Conservation (phyloP, 2,888 invertebrate species). For the Drosophila limbata region DNA sequence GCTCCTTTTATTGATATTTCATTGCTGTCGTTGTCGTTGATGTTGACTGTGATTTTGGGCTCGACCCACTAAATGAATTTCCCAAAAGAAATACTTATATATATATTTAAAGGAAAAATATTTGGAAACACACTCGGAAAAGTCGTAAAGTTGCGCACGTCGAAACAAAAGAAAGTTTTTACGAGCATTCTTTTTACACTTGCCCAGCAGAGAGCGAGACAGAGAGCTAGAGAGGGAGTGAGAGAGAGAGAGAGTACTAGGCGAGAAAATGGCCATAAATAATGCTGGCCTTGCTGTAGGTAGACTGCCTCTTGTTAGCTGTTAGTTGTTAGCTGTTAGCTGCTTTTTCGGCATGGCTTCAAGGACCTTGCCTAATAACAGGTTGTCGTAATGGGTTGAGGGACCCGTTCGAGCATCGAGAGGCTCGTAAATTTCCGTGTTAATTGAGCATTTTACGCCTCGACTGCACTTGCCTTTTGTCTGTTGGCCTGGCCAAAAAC, state of each 20-base stretch:
- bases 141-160: constrained; percentile 83
- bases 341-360: constrained; percentile 43
- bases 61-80: constrained; percentile 23
- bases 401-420: constrained; percentile 25
- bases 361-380: constrained; percentile 71
- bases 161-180: constrained; percentile 80
- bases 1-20: constrained; percentile 80
- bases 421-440: constrained; percentile 82
- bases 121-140: constrained; percentile 69
- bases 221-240: not conserved
- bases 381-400: constrained; percentile 39
- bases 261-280: constrained; percentile 67
- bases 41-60: constrained; percentile 61
- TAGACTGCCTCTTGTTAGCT: constrained; percentile 15
- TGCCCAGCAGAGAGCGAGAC: not conserved
- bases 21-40: constrained; percentile 48
- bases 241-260: constrained; percentile 30
- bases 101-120: constrained; percentile 14
- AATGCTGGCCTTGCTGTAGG: constrained; percentile 59
- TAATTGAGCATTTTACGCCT: constrained; percentile 84
- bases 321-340: constrained; percentile 7
- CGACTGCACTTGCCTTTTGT: constrained; percentile 46
- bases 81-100: constrained; percentile 20
- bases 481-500: constrained; percentile 13
- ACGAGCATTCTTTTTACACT: constrained; percentile 61